phyloP scores from a whole-genome alignment of 2,888 invertebrate species.

The Stenurella melanura region DNA sequence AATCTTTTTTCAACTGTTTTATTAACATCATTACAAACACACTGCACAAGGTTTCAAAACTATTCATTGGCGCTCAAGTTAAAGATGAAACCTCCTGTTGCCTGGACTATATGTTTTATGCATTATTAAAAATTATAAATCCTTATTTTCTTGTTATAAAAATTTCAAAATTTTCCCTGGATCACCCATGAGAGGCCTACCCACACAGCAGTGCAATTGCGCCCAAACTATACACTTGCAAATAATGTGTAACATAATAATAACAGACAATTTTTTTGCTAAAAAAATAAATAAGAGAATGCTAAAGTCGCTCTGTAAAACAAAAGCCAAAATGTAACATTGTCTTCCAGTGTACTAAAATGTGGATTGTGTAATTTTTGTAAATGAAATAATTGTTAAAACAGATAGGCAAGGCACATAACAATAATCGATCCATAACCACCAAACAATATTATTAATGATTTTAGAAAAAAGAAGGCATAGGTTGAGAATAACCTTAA shows the following conservation, averaged over 20 bases:
- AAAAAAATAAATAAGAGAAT: conserved; percentile 24
- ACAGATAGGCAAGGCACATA: conserved; percentile 49
- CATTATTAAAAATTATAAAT: too few relatives aligned
- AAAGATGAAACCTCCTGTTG: too few relatives aligned
- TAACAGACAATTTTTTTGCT: neutral
- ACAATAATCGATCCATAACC: conserved; percentile 45
- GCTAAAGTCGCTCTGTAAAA: conserved; percentile 46
- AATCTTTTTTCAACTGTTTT: too few relatives aligned
- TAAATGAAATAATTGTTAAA: conserved; percentile 50
- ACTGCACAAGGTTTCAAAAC: too few relatives aligned
- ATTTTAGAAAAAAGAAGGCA: too few relatives aligned
- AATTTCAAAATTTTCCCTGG: neutral
- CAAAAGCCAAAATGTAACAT: conserved; percentile 44
- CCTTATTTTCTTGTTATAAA: too few relatives aligned
- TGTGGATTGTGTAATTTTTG: conserved; percentile 30
- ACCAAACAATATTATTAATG: conserved; percentile 36
- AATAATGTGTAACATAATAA: neutral
- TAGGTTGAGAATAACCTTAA: too few relatives aligned
- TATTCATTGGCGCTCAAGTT: too few relatives aligned
- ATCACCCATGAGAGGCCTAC: neutral
- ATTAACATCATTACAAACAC: too few relatives aligned
- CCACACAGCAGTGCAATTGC: neutral
- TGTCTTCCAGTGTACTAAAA: conserved; percentile 31
- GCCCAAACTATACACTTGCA: neutral
- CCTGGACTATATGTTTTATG: too few relatives aligned